phyloP scores from a whole-genome alignment of 2,888 invertebrate species.

The Athetis lepigone region DNA sequence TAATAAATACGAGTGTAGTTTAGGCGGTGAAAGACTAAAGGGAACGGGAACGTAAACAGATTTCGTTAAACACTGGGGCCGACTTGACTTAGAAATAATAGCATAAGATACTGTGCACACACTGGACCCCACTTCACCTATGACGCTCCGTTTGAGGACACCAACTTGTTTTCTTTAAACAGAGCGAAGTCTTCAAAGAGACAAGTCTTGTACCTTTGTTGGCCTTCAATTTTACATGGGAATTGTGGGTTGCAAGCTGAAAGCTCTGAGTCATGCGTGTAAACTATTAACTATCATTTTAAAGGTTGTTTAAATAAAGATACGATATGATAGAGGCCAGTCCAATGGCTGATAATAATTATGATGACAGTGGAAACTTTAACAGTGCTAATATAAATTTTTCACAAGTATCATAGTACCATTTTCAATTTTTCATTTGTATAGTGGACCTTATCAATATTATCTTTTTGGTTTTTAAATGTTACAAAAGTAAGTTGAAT shows the following conservation, averaged over 20 bases:
- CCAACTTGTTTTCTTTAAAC: constrained; percentile 88
- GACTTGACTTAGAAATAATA: constrained; percentile 89
- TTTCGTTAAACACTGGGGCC: constrained; percentile 86
- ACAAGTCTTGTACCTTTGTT: constrained; percentile 67
- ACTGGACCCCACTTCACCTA: constrained; percentile 82
- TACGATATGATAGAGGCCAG: constrained; percentile 22
- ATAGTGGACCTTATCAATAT: no score
- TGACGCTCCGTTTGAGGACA: constrained; percentile 84
- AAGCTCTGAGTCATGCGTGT: constrained; percentile 38
- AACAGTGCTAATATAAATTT: not conserved
- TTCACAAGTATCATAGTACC: no score
- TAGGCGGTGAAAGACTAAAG: constrained; percentile 86
- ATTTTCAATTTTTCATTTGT: no score
- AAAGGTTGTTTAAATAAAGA: constrained; percentile 48
- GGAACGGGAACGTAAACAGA: constrained; percentile 82
- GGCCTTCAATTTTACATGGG: constrained; percentile 64
- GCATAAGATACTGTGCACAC: constrained; percentile 87
- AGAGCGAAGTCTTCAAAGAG: constrained; percentile 76
- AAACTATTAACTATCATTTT: constrained; percentile 39
- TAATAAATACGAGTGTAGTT: constrained; percentile 76
- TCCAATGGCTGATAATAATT: constrained; percentile 36
- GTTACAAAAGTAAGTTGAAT: no score
- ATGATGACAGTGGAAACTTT: not conserved
- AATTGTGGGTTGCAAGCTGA: constrained; percentile 62
- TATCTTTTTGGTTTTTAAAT: no score